phyloP scores from a whole-genome alignment of 2,888 invertebrate species.

The Thysanoteuthis rhombus region DNA sequence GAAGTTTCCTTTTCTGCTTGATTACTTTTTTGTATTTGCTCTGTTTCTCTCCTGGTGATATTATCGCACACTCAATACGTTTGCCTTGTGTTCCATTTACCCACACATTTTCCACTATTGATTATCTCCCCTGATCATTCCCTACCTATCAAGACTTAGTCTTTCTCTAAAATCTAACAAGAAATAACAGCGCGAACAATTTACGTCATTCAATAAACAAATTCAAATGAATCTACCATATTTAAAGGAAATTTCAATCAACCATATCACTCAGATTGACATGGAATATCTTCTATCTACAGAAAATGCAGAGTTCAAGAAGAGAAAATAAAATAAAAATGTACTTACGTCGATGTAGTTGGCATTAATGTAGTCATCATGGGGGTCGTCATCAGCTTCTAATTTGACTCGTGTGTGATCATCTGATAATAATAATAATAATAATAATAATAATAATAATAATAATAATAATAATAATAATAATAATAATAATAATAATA shows the following conservation, averaged over 20 bases:
- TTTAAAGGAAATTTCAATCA: not conserved
- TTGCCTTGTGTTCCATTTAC: not conserved
- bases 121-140: not conserved
- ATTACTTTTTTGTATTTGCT: not conserved
- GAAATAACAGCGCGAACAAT: not conserved
- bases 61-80: not conserved
- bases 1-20: too few relatives aligned
- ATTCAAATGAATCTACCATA: not conserved
- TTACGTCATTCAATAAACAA: not conserved
- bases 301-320: not conserved
- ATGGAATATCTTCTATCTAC: not conserved
- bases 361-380: conserved; percentile 67
- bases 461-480: too few relatives aligned
- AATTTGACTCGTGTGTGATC: conserved; percentile 65
- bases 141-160: not conserved
- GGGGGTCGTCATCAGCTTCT: conserved; percentile 52
- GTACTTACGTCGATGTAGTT: conserved; percentile 66
- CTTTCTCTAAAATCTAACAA: not conserved
- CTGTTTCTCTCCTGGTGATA: not conserved
- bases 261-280: not conserved
- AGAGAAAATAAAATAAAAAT: not conserved
- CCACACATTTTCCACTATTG: not conserved
- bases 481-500: too few relatives aligned
- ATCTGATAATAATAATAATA: conserved; percentile 52
- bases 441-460: not conserved